A percentile compares a stretch with the other conserved stretches of the same genome.
phyloP scores from a whole-genome alignment of 2,888 invertebrate species.

The Synanthedon vespiformis region DNA sequence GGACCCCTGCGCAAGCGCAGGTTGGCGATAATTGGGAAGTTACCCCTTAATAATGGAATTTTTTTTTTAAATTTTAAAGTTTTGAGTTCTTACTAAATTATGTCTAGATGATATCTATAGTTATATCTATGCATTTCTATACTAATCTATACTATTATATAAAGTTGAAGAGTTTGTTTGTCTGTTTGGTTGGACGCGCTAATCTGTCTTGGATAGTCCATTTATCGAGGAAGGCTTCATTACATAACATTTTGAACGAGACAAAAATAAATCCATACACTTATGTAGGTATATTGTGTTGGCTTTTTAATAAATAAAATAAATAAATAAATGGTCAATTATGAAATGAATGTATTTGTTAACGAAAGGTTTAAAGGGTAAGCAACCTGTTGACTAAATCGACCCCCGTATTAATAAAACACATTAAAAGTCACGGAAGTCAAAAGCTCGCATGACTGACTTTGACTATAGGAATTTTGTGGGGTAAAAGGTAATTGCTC shows the following conservation, averaged over 20 bases:
- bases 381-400: constrained; percentile 12
- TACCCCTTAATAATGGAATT: neutral
- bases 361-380: neutral
- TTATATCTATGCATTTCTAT: too few relatives aligned
- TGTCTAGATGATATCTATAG: too few relatives aligned
- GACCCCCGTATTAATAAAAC: constrained; percentile 9
- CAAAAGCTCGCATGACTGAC: constrained; percentile 13
- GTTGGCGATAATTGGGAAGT: constrained; percentile 11
- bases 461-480: constrained; percentile 32
- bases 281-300: too few relatives aligned
- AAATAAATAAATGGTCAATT: too few relatives aligned
- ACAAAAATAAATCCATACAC: too few relatives aligned
- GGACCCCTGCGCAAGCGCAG: constrained; percentile 42
- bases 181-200: too few relatives aligned
- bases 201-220: too few relatives aligned
- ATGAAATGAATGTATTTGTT: neutral
- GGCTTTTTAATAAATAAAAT: too few relatives aligned
- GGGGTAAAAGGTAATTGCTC: constrained; percentile 18
- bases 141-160: too few relatives aligned
- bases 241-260: too few relatives aligned
- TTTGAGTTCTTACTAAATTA: neutral
- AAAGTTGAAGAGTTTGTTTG: too few relatives aligned
- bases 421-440: constrained; percentile 22
- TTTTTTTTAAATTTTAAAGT: neutral
- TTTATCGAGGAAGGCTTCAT: too few relatives aligned